Percentiles rank a stretch among this genome's conserved stretches.
Evolutionary conservation across 2,113 vertebrate species (phyloP).

Genomic region (Callithrix jacchus): DNA sequence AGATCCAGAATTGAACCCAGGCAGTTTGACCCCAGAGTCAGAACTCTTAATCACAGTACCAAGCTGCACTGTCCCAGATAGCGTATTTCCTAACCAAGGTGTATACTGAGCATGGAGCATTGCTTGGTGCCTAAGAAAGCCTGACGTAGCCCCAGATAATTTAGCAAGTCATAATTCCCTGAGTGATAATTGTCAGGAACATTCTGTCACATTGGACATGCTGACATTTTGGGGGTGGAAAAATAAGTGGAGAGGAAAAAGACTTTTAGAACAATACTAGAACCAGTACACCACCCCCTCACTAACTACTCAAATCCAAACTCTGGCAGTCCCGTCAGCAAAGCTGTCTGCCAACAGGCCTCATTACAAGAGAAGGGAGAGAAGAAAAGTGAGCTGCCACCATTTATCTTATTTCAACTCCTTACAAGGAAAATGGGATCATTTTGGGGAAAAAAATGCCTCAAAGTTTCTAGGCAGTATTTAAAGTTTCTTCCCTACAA

Average conservation of each 20-base stretch:
- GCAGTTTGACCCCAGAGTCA: background rate
- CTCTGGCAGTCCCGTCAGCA: slow-evolving; percentile 41
- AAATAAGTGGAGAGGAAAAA: slow-evolving; percentile 63
- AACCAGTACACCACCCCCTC: slow-evolving; percentile 69
- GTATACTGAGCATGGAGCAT: rapidly evolving
- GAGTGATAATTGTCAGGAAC: slow-evolving; percentile 70
- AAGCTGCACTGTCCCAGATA: background rate
- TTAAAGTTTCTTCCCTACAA: slow-evolving; percentile 43
- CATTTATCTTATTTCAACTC: slow-evolving; percentile 42
- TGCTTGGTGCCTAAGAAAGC: background rate
- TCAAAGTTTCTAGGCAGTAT: slow-evolving; percentile 48
- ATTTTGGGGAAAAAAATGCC: background rate
- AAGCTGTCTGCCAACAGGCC: slow-evolving; percentile 62
- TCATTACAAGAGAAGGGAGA: background rate
- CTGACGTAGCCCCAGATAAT: slow-evolving; percentile 49
- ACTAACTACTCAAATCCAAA: slow-evolving; percentile 59
- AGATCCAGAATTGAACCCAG: background rate
- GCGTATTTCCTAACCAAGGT: background rate
- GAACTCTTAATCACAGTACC: background rate
- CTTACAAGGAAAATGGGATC: slow-evolving; percentile 53
- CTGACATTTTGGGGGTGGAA: slow-evolving; percentile 78
- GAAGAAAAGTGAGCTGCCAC: slow-evolving; percentile 15
- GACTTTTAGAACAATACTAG: slow-evolving; percentile 70
- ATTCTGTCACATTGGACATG: slow-evolving; percentile 73
- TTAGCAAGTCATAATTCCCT: slow-evolving; percentile 64